Base-by-base conservation (phyloP, 2,888 invertebrate genomes). In the Hecatera dysodea region DNA sequence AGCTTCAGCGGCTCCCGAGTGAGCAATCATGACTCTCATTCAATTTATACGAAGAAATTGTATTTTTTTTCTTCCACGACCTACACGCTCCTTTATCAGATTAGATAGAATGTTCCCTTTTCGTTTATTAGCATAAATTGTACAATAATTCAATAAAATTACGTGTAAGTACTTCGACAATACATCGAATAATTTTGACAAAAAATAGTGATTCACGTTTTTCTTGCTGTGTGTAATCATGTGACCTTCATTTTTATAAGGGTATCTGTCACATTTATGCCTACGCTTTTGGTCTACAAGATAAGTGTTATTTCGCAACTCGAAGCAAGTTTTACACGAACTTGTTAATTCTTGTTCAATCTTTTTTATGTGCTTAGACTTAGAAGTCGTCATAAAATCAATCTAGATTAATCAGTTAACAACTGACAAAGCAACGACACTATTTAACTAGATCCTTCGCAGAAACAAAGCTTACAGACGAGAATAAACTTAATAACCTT, bases 1-100 rank as follows among this genome's bases (percentile, higher is more conserved):
- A 73, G 53, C 50, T 57, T 27, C 42, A 46, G 50, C n/a, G 60
- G 72, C 67, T 82, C 81, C 79, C 82, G 71, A 60, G 78, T 60
- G 78, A 53, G 71, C 82, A 82, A 82, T 84, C 82, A 83, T 77
- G 73, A 62, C 36, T 75, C 75, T 82, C 81, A 84, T 81, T 84
- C 84, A 84, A 84, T 84, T 84, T 84, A 82, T 77, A 73, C 71
- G 55, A 39, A 73, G 67, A 83, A 84, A 82, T 77, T 82, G 82
- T 77, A 70, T 80, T 75, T 82, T 77, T 75, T 52, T 81, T 77
- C 50, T 57, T 48, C 29, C 39, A 71, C 60, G 52, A 62, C 65
- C 69, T 67, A 72, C 50, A 69, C 72, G 65, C 62, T 73, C 36
- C 52, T 56, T 70, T 67, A 83, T 78, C 66, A 74, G 67, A 83